Percentiles rank a stretch among this genome's conserved stretches.
These are phyloP conservation scores for Synaphobranchus kaupii DNA, from an alignment of 2,797 vertebrate genomes.

Conservation along the genomic window DNA sequence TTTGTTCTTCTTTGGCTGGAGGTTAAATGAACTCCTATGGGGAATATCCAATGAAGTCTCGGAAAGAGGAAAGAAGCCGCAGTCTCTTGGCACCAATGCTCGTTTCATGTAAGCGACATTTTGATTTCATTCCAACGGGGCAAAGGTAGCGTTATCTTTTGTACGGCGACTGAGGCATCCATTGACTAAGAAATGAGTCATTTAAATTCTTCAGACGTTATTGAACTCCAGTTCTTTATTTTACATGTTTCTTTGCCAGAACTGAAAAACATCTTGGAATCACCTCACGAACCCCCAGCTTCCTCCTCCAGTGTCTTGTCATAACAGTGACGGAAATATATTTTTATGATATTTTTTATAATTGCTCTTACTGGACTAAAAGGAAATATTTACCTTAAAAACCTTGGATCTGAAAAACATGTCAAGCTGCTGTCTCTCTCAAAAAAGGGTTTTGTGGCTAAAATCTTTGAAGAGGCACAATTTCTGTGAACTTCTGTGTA, in stretches of 20 bases:
- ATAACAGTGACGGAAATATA: not conserved
- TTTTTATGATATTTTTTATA: not conserved
- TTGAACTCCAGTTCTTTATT: not conserved
- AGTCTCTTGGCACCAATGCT: not conserved
- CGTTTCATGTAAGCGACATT: not conserved
- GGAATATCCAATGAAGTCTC: not conserved
- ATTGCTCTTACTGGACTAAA: conserved; percentile 10
- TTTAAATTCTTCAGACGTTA: not conserved
- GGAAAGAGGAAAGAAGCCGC: not conserved
- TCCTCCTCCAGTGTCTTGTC: not conserved
- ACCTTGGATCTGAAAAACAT: conserved; percentile 39
- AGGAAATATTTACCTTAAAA: conserved; percentile 9
- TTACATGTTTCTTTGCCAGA: not conserved
- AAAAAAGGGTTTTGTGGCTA: conserved; percentile 37
- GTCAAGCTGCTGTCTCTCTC: conserved; percentile 33
- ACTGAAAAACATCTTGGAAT: not conserved
- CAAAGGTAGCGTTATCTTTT: not conserved
- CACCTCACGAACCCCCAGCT: not conserved
- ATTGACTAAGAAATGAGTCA: not conserved
- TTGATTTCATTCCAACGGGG: not conserved
- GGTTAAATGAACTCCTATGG: not conserved
- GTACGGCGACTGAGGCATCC: not conserved
- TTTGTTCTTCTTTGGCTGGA: conserved; percentile 1
- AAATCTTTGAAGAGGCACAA: conserved; percentile 39
- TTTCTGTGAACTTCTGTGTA: conserved; percentile 38